A percentile compares a stretch with the other conserved stretches of the same genome.
Evolutionary conservation across 2,797 vertebrate species (phyloP).

Genomic region (Lemur catta): DNA sequence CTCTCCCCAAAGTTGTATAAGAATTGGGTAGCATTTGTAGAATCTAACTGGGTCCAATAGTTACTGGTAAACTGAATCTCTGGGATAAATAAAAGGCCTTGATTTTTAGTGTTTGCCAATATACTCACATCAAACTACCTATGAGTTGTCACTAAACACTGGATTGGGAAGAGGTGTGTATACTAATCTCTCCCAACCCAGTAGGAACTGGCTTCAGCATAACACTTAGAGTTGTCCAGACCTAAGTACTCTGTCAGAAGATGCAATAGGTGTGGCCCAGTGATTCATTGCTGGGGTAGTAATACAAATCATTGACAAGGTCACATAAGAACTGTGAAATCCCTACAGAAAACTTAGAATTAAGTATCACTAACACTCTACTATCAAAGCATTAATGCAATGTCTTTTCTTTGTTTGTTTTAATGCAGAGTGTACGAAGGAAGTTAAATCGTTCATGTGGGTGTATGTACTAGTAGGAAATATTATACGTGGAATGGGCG

Average conservation of each 20-base stretch:
- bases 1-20: not conserved
- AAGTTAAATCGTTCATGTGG: conserved; percentile 92
- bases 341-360: not conserved
- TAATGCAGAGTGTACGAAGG: conserved; percentile 87
- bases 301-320: not conserved
- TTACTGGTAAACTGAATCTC: not conserved
- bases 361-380: not conserved
- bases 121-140: not conserved
- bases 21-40: not conserved
- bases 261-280: not conserved
- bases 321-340: not conserved
- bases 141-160: not conserved
- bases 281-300: not conserved
- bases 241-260: not conserved
- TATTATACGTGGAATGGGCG: conserved; percentile 93
- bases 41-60: not conserved
- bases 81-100: not conserved
- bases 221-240: not conserved
- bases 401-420: not conserved
- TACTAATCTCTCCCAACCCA: not conserved
- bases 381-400: not conserved
- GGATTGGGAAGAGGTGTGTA: not conserved
- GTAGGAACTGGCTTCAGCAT: not conserved
- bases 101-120: not conserved
- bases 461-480: conserved; percentile 94